Conservation (phyloP, 2,888 invertebrate species). For the Neuroscelio doddi region DNA sequence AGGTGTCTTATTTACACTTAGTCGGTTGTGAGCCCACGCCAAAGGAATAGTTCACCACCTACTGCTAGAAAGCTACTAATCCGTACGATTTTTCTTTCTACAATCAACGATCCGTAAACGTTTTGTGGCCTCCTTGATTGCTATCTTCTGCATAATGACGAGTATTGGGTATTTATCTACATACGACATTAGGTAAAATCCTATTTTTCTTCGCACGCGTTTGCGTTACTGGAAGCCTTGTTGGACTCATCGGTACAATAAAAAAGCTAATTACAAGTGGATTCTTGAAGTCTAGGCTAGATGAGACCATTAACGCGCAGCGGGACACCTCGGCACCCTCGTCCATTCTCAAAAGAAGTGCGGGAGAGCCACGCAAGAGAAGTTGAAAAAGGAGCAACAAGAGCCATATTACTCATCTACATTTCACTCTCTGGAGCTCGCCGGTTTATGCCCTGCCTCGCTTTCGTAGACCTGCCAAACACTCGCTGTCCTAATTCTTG, state of each 20-base stretch:
- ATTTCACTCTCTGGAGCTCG: conserved; percentile 57
- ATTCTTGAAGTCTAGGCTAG: conserved; percentile 60
- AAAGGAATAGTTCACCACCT: conserved; percentile 40
- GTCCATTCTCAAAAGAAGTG: conserved; percentile 47
- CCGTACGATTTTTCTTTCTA: conserved; percentile 28
- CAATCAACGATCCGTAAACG: conserved; percentile 23
- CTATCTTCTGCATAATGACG: conserved; percentile 31
- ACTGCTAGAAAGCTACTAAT: conserved; percentile 40
- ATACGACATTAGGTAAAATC: too few relatives aligned
- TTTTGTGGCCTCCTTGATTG: too few relatives aligned
- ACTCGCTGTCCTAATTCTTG: conserved; percentile 67
- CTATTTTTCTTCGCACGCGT: conserved; percentile 29
- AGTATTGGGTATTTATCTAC: conserved; percentile 21
- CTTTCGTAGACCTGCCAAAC: conserved; percentile 41
- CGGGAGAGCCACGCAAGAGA: conserved; percentile 39
- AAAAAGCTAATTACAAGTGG: conserved; percentile 69
- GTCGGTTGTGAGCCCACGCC: conserved; percentile 35
- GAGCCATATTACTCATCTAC: conserved; percentile 70
- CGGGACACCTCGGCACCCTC: conserved; percentile 71
- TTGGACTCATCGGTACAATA: conserved; percentile 55
- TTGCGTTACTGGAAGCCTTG: conserved; percentile 45
- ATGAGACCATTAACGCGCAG: conserved; percentile 70
- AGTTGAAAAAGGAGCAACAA: conserved; percentile 50
- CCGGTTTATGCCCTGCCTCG: conserved; percentile 44
- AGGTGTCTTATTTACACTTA: conserved; percentile 42